Conservation (phyloP, 2,888 invertebrate genomes). For the Phengaris alcon region DNA sequence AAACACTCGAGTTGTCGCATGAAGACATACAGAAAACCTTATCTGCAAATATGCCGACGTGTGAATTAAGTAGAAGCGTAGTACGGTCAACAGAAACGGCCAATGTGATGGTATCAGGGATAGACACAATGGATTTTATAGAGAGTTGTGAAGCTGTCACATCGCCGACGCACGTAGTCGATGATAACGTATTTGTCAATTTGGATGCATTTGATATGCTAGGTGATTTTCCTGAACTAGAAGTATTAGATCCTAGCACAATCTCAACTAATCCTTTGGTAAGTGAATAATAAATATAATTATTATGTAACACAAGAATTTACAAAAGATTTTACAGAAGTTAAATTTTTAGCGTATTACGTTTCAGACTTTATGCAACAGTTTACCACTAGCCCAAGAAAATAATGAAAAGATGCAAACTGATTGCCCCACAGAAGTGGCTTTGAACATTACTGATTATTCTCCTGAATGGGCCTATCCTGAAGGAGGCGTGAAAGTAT, state of each 20-base stretch:
- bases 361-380: constrained; percentile 51
- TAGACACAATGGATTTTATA: constrained; percentile 92
- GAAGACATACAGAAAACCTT: constrained; percentile 95
- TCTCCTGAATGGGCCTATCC: constrained; percentile 99
- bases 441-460: constrained; percentile 91
- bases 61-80: constrained; percentile 77
- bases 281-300: constrained; percentile 43
- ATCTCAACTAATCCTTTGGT: constrained; percentile 70
- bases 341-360: constrained; percentile 8
- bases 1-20: constrained; percentile 93
- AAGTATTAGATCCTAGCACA: constrained; percentile 84
- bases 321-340: not conserved
- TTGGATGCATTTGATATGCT: constrained; percentile 96
- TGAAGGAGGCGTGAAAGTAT: constrained; percentile 93
- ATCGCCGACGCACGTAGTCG: constrained; percentile 85
- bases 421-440: constrained; percentile 57
- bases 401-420: constrained; percentile 68
- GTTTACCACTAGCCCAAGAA: constrained; percentile 54
- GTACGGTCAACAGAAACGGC: constrained; percentile 69
- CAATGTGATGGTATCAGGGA: constrained; percentile 78
- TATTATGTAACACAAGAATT: constrained; percentile 12
- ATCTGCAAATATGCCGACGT: constrained; percentile 92
- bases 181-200: constrained; percentile 95
- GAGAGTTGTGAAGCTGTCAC: constrained; percentile 86
- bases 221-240: constrained; percentile 93